Percentiles rank a stretch among this genome's conserved stretches.
Conservation (phyloP, 2,797 vertebrate genomes). For the Chaenodraco wilsoni region DNA sequence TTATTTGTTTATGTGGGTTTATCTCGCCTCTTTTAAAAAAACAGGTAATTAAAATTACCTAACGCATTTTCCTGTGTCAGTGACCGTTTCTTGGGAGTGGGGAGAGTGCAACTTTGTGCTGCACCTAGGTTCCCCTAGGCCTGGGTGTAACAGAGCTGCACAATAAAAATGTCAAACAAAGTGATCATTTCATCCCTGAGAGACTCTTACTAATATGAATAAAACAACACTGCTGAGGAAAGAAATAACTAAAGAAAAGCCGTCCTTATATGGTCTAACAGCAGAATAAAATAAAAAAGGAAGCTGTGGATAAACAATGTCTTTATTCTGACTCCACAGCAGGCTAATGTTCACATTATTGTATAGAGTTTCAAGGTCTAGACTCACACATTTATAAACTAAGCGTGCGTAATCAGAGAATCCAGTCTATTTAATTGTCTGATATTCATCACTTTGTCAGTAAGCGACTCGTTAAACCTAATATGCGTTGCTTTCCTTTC, state of each 20-base stretch:
- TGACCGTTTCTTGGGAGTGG: too few relatives aligned
- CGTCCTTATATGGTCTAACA: slow-evolving; percentile 36
- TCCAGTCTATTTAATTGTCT: slow-evolving; percentile 72
- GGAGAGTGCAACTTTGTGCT: too few relatives aligned
- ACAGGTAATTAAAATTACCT: too few relatives aligned
- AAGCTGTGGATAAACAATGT: slow-evolving; percentile 66
- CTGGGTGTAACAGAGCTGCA: not conserved
- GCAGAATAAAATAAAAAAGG: slow-evolving; percentile 46
- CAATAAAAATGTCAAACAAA: slow-evolving; percentile 56
- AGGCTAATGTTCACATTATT: slow-evolving; percentile 82
- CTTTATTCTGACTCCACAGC: slow-evolving; percentile 73
- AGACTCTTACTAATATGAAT: slow-evolving; percentile 45
- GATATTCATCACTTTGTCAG: slow-evolving; percentile 82
- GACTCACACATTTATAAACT: slow-evolving; percentile 70
- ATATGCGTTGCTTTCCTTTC: slow-evolving; percentile 72
- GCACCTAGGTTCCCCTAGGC: too few relatives aligned
- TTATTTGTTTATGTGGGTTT: too few relatives aligned
- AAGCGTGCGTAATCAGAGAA: slow-evolving; percentile 73
- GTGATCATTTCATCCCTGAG: slow-evolving; percentile 38
- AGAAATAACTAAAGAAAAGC: slow-evolving; percentile 5
- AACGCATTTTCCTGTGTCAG: too few relatives aligned
- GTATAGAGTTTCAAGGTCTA: slow-evolving; percentile 82
- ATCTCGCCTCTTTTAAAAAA: too few relatives aligned
- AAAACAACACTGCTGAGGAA: slow-evolving; percentile 33
- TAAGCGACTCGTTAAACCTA: slow-evolving; percentile 79